A percentile compares a stretch with the other conserved stretches of the same genome.
phyloP scores from a whole-genome alignment of 2,113 vertebrate genomes.

The Ondatra zibethicus region DNA sequence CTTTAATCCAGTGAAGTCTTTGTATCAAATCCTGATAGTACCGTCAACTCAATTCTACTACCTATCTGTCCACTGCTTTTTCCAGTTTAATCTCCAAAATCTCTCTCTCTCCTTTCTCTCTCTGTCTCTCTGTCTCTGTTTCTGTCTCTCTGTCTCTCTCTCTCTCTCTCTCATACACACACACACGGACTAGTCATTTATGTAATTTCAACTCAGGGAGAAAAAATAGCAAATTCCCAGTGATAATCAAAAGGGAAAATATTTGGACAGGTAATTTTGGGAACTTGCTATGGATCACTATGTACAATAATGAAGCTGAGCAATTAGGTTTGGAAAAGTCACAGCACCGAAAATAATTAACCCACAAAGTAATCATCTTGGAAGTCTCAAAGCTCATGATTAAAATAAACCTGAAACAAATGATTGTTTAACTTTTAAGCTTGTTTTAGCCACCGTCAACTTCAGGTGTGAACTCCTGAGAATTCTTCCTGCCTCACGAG shows the following conservation, averaged over 20 bases:
- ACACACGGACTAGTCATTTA: constrained; percentile 41
- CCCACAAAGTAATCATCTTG: constrained; percentile 75
- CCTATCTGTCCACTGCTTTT: not conserved
- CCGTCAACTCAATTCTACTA: not conserved
- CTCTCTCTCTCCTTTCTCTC: not conserved
- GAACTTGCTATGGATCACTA: constrained; percentile 12
- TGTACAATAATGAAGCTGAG: constrained; percentile 57
- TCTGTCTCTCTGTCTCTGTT: not conserved
- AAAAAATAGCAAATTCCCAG: constrained; percentile 20
- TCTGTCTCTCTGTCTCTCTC: not conserved
- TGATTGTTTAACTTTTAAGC: constrained; percentile 82
- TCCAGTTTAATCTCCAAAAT: constrained; percentile 44
- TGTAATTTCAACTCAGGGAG: constrained; percentile 31
- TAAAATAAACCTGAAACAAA: constrained; percentile 78
- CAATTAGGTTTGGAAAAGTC: constrained; percentile 67
- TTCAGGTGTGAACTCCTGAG: constrained; percentile 29
- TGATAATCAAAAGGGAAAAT: constrained; percentile 66
- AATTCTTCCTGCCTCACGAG: constrained; percentile 51
- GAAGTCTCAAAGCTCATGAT: constrained; percentile 76
- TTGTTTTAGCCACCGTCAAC: constrained; percentile 73
- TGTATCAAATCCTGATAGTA: not conserved
- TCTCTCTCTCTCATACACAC: not conserved
- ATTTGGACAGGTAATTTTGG: constrained; percentile 69
- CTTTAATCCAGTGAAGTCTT: not conserved
- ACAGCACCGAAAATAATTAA: constrained; percentile 69